Conservation (phyloP, 2,888 invertebrate genomes). For the Phoenoteleia sp. region DNA sequence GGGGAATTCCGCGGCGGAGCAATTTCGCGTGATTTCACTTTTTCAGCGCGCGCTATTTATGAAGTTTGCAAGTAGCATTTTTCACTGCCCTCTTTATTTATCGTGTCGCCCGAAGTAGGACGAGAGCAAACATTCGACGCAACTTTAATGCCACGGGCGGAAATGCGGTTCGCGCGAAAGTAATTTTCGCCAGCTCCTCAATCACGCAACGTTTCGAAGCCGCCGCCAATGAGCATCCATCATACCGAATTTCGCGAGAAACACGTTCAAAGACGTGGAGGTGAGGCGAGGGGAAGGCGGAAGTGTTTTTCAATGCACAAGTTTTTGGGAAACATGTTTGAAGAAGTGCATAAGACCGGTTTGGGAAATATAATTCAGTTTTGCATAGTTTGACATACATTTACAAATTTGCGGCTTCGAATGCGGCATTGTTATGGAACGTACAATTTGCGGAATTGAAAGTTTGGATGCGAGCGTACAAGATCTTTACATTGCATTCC, state of each 20-base stretch:
- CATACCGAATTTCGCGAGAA: slow-evolving; percentile 24
- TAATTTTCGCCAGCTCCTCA: slow-evolving; percentile 45
- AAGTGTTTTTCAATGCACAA: background rate
- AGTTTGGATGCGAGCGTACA: too few species aligned
- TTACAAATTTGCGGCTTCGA: too few species aligned
- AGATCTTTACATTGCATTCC: too few species aligned
- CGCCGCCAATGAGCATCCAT: slow-evolving; percentile 43
- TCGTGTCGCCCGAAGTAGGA: slow-evolving; percentile 23
- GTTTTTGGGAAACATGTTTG: background rate
- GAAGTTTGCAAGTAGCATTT: slow-evolving; percentile 67
- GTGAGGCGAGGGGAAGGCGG: too few species aligned
- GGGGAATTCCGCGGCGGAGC: slow-evolving; percentile 38
- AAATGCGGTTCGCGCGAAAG: slow-evolving; percentile 29
- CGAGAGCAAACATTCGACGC: slow-evolving; percentile 50
- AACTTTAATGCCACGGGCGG: slow-evolving; percentile 16
- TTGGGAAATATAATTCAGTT: background rate
- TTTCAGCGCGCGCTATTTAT: slow-evolving; percentile 51
- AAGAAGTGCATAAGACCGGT: background rate
- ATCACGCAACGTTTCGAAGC: slow-evolving; percentile 40
- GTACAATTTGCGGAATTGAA: too few species aligned
- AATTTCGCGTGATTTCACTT: slow-evolving; percentile 60
- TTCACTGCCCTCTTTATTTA: slow-evolving; percentile 67
- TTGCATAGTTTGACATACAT: background rate
- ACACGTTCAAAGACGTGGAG: too few species aligned
- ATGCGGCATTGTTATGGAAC: too few species aligned